These are phyloP conservation scores for Lithophane socia DNA, from an alignment of 2,888 invertebrate species.

Conservation along the genomic window DNA sequence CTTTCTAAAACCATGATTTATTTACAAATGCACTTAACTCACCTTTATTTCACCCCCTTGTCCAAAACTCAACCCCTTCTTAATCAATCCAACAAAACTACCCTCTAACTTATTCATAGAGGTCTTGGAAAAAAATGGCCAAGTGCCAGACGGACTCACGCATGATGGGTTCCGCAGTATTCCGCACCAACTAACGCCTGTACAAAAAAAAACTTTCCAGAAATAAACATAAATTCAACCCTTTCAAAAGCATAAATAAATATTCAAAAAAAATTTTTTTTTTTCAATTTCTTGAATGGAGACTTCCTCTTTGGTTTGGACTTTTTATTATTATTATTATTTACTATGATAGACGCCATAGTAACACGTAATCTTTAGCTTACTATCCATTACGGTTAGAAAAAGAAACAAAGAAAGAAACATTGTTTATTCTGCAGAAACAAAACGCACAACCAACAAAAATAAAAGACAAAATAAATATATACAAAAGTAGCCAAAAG, in stretches of 20 bases:
- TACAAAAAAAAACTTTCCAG: neutral
- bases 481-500: no score
- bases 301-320: no score
- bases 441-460: no score
- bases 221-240: no score
- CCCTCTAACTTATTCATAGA: conserved; percentile 60
- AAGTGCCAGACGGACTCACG: neutral
- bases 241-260: no score
- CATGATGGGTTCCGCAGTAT: conserved; percentile 1
- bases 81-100: conserved; percentile 56
- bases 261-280: no score
- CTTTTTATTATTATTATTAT: no score
- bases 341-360: no score
- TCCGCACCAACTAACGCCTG: neutral
- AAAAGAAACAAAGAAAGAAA: no score
- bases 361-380: neutral
- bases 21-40: conserved; percentile 28
- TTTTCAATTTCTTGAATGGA: no score
- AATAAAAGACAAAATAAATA: no score
- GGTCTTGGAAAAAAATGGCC: conserved; percentile 32
- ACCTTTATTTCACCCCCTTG: neutral
- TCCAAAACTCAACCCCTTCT: conserved; percentile 24
- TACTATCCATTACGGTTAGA: neutral
- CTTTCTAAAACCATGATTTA: conserved; percentile 14
- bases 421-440: no score